Evolutionary conservation across 2,888 invertebrate species (phyloP).

Genomic region (Philaethria dido): DNA sequence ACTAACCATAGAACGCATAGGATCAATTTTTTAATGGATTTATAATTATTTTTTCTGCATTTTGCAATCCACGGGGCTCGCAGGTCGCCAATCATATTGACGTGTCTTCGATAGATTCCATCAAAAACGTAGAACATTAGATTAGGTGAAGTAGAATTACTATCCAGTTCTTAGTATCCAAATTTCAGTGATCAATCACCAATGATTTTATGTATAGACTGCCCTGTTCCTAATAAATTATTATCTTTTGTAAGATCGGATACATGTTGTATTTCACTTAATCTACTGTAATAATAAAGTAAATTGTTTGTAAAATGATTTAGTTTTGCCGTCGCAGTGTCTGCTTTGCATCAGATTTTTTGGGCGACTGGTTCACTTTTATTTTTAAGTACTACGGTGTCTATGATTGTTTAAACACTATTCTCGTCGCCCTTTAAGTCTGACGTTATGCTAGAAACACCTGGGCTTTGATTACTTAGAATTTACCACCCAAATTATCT

Average conservation of each 20-base stretch:
- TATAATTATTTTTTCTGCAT: conserved; percentile 48
- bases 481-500: conserved; percentile 40
- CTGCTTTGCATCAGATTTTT: conserved; percentile 66
- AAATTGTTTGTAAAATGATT: conserved; percentile 45
- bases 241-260: conserved; percentile 59
- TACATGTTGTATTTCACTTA: conserved; percentile 65
- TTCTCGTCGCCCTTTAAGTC: conserved; percentile 58
- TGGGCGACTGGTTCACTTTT: conserved; percentile 50
- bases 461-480: conserved; percentile 49
- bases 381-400: conserved; percentile 10
- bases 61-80: conserved; percentile 51
- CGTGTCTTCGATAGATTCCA: conserved; percentile 73
- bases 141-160: conserved; percentile 70
- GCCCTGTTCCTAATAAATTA: conserved; percentile 76
- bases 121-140: conserved; percentile 59
- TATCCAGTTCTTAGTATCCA: conserved; percentile 56
- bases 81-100: conserved; percentile 54
- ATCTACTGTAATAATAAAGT: conserved; percentile 65
- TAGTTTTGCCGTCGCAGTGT: conserved; percentile 49
- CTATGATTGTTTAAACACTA: conserved; percentile 22
- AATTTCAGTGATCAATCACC: conserved; percentile 81
- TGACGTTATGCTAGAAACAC: conserved; percentile 63
- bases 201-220: conserved; percentile 78
- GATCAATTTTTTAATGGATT: conserved; percentile 46
- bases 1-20: conserved; percentile 50